Percentiles rank a stretch among this genome's conserved stretches.
These are phyloP conservation scores for Agriopis marginaria DNA, from an alignment of 2,888 invertebrate genomes.

Conservation along the genomic window DNA sequence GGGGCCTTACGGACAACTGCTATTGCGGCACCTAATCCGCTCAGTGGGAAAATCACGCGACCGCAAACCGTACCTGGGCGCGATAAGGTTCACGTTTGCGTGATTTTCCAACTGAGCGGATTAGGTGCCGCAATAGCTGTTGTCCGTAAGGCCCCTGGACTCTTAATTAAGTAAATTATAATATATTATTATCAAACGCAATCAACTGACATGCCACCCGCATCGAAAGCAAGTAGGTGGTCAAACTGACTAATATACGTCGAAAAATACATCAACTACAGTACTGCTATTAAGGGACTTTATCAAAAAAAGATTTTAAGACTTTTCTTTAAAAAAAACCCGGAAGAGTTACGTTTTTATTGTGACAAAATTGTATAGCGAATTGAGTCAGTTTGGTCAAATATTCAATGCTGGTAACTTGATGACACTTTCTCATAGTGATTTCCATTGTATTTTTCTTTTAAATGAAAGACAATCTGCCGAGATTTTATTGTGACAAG, in stretches of 20 bases:
- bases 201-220: slow-evolving; percentile 13
- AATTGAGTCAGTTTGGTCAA: not conserved
- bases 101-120: no score
- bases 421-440: not conserved
- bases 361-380: not conserved
- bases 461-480: not conserved
- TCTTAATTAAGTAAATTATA: not conserved
- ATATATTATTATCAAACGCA: not conserved
- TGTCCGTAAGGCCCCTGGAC: no score
- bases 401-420: not conserved
- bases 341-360: no score
- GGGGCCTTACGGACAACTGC: no score
- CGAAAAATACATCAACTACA: slow-evolving; percentile 28
- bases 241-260: slow-evolving; percentile 46
- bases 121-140: no score
- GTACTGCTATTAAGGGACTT: slow-evolving; percentile 25
- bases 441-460: not conserved
- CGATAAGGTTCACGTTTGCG: no score
- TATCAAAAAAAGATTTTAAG: not conserved
- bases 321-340: not conserved
- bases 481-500: not conserved
- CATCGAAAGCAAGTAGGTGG: slow-evolving; percentile 39
- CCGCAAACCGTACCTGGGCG: no score
- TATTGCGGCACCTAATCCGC: no score
- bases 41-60: no score